Base-by-base conservation (phyloP, 2,888 invertebrate genomes). In the Agonum fuliginosum region DNA sequence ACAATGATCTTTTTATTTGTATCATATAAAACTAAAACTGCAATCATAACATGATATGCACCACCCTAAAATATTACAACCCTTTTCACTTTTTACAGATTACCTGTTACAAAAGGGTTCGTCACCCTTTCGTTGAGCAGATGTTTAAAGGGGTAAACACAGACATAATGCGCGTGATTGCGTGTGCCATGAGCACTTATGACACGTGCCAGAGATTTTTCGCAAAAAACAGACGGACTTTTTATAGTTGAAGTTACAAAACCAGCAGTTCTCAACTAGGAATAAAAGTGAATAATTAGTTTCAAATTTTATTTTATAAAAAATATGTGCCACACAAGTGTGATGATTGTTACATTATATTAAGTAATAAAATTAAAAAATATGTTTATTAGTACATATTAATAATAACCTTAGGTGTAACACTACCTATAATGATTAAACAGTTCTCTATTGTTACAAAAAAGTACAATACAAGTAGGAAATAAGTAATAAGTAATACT, bases 61-160 rank as follows among this genome's bases (percentile, higher is more conserved):
- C 19, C n/a, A 72, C 20, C 72, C 72, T 22, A 54, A 51, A 71
- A 73, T 41, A 58, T 43, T 22, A 41, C n/a, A 73, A 37, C 73
- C 73, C 58, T 73, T 73, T 72, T 34, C 22, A 51, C 22, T 51
- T 73, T 65, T 34, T 72, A 34, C 17, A n/a, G 41, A 73, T 73
- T 73, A 73, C 62, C 62, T 73, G 62, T 43, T 58, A 51, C 34
- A 72, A 72, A 72, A 48, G 72, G 58, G 17, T 51, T 41, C 46
- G 22, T 24, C 73, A 73, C 73, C 73, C 73, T 58, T 73, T 73
- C 17, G 27, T 10, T 27, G 6, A 34, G 24, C 73, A 73, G 73
- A 54, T 73, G 73, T 73, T 58, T 20, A 58, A 73, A 58, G 24
- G 43, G 73, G 20, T 37, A 37, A 62, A 62, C 8, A 27, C 27